A percentile compares a stretch with the other conserved stretches of the same genome.
These are phyloP conservation scores for Pachypeltis micranthus DNA, from an alignment of 1,140 invertebrate species.

Conservation along the genomic window DNA sequence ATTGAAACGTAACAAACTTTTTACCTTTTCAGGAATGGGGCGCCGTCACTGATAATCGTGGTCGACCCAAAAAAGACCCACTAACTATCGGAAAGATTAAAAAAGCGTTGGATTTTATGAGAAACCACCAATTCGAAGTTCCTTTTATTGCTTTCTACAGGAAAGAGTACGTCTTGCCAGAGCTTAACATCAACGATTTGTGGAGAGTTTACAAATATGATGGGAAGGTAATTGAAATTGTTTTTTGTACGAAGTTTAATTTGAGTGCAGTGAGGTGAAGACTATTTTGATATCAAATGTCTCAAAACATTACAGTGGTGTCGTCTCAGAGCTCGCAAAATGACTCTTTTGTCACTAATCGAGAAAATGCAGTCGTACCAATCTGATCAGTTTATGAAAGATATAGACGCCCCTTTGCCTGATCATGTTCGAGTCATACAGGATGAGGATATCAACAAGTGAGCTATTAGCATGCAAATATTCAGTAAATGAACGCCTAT, in stretches of 20 bases:
- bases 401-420: constrained; percentile 69
- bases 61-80: constrained; percentile 28
- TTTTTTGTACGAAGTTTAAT: background rate
- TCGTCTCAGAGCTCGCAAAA: constrained; percentile 75
- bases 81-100: constrained; percentile 75
- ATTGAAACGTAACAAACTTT: too few species aligned
- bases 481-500: background rate
- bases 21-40: constrained; percentile 24
- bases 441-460: constrained; percentile 75
- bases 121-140: constrained; percentile 89
- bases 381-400: constrained; percentile 67
- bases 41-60: constrained; percentile 22
- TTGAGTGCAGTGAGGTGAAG: too few species aligned
- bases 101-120: constrained; percentile 89
- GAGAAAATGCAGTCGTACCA: constrained; percentile 90
- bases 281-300: constrained; percentile 11
- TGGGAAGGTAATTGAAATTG: constrained; percentile 52
- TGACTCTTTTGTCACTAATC: constrained; percentile 68
- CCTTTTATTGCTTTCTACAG: constrained; percentile 98
- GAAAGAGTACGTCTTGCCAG: constrained; percentile 93
- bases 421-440: constrained; percentile 70
- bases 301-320: constrained; percentile 58
- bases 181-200: constrained; percentile 87
- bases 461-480: constrained; percentile 21
- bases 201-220: constrained; percentile 96